These are phyloP conservation scores for Porites cylindrica DNA, from an alignment of 92 coral and sea anemone species.

Conservation along the genomic window DNA sequence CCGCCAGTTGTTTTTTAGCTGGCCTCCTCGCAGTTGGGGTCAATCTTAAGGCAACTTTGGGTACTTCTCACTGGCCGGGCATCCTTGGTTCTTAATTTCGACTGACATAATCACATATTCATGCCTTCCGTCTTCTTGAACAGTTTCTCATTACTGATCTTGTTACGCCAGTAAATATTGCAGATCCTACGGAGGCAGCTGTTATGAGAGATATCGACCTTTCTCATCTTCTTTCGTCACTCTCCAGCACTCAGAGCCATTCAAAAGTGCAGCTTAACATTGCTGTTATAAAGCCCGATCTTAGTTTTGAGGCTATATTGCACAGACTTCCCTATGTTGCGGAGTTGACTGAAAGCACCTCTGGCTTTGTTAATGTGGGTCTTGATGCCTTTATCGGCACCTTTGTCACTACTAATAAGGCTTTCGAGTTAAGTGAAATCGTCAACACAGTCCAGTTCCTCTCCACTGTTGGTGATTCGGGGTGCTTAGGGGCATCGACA, in stretches of 20 bases:
- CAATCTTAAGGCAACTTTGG: not conserved
- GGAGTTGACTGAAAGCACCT: slow-evolving; percentile 7
- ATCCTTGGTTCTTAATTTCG: not conserved
- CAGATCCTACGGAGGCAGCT: not conserved
- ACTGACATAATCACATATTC: too few relatives aligned
- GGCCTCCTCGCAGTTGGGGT: not conserved
- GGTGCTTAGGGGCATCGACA: not conserved
- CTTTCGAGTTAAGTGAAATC: not conserved
- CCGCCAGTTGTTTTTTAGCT: not conserved
- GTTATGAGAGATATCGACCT: not conserved
- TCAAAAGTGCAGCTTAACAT: not conserved
- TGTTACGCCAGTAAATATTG: not conserved
- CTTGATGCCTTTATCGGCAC: slow-evolving; percentile 18
- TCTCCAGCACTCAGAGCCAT: slow-evolving; percentile 1
- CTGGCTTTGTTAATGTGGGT: slow-evolving; percentile 3
- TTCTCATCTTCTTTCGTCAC: not conserved
- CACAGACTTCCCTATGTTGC: not conserved
- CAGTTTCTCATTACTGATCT: not conserved
- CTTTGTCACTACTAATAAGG: not conserved
- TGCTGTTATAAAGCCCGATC: not conserved
- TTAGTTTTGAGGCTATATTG: not conserved
- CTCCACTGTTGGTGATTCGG: not conserved
- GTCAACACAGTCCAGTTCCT: slow-evolving; percentile 4
- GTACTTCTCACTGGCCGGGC: not conserved
- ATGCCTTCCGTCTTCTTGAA: not conserved